Base-by-base conservation (phyloP, 35 echinoderm and acorn worm genomes). In the Ophioderma brevispina region DNA sequence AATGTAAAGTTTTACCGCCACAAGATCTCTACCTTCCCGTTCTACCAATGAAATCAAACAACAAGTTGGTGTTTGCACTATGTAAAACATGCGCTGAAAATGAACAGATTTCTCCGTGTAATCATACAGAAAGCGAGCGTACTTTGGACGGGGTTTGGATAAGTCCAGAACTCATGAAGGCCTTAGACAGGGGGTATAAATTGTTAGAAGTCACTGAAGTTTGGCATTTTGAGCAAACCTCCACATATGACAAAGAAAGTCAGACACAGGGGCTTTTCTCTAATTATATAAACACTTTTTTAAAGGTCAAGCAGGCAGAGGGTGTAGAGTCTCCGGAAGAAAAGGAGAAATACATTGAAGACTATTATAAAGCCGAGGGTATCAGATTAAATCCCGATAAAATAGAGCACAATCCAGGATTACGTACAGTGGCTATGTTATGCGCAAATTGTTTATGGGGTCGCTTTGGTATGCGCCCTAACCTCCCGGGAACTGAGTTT, bases 11-110 rank as follows among this genome's bases (percentile, higher is more conserved):
- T 18, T 39, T 90, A 35, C 88, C 88, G 35, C 88, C 88, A 11
- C 11, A 1, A 59, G 31, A 64, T 6, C 52, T 81, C 59, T 80
- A 81, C 10, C 86, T 92, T 36, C 85, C 94, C 33, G 78, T 96
- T 33, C 85, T 96, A 35, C 90, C 94, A 31, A 0, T 41, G 6
- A 87, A 89, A 75, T 50, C 78, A 35, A 86, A 88, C 36, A 76
- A 80, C 19, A 92, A 92, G 56, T 52, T 91, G 36, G 82, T 95
- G 56, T 96, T 92, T 85, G 81, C 90, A 0, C 86, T 92, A 2
- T 96, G 94, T 59, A n/a, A 13, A 6, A 85, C 75, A 11, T 96
- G 94, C 82, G 89, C 78, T 33, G 90, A 96, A 80, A 79, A 33
- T 1, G 32, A 40, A 40, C 18, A 86, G 13, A 43, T 64, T 32